Base-by-base conservation (phyloP, 1,140 invertebrate species). In the Cyphomyrmex costatus region DNA sequence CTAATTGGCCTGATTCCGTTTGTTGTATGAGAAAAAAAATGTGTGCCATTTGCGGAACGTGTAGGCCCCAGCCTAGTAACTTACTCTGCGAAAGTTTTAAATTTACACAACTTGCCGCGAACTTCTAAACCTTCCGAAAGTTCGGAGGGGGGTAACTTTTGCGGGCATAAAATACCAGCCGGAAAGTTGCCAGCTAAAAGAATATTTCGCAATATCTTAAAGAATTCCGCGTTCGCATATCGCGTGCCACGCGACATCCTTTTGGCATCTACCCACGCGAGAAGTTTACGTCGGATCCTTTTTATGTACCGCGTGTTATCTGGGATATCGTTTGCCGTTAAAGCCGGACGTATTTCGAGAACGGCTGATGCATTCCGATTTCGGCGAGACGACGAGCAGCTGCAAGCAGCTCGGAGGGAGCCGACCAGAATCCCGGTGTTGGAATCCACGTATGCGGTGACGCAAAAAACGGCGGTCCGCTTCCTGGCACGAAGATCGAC, bases 91-190 rank as follows among this genome's bases (percentile, higher is more conserved):
- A 58, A 87, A 89, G 77, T 90, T 90, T 83, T 73, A 89, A 88
- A 89, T 90, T 89, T 89, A 90, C 88, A 78, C 78, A 86, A 90
- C 85, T 89, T 86, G 16, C n/a, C n/a, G 46, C 21, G 19, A 82
- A 86, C 66, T 86, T 77, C 30, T 51, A 60, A 77, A 74, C 42
- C 87, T 85, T 58, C 24, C 46, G 63, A 36, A 86, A 86, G 68
- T 86, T 77, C n/a, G 58, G 53, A 27, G 33, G 78, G 78, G 60
- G 68, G 88, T 74, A 89, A 86, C 83, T 79, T 68, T 73, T 4
- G 74, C 19, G 63, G 30, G 33, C 77, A 30, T 19, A 71, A 87
- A 87, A 89, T 53, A 33, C n/a, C 80, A 66, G 27, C 6, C 49
- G 65, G 66, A 58, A 88, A 88, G 63, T 88, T 61, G 63, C 68